These are phyloP conservation scores for Antheraea yamamai DNA, from an alignment of 2,888 invertebrate species.

Conservation along the genomic window DNA sequence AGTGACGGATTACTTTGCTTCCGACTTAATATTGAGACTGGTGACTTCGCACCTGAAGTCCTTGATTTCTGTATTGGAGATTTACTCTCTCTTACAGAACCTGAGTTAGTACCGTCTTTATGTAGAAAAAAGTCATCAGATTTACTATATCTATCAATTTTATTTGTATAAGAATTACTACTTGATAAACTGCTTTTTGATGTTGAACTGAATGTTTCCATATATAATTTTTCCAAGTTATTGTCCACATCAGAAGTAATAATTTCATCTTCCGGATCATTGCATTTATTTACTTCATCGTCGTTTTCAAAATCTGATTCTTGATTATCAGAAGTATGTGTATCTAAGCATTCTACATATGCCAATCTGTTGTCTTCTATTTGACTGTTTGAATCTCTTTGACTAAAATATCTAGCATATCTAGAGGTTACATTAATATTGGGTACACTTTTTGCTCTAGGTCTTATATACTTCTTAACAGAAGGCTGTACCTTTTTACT, in stretches of 20 bases:
- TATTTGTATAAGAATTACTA: constrained; percentile 37
- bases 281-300: constrained; percentile 36
- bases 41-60: constrained; percentile 45
- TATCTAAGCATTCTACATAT: constrained; percentile 37
- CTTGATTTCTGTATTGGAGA: constrained; percentile 42
- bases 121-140: constrained; percentile 56
- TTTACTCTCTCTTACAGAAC: constrained; percentile 44
- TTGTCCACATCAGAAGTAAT: constrained; percentile 57
- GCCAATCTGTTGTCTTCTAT: constrained; percentile 46
- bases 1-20: constrained; percentile 41
- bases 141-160: constrained; percentile 37
- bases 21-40: constrained; percentile 47
- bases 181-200: constrained; percentile 50
- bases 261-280: constrained; percentile 40
- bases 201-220: constrained; percentile 60
- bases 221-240: constrained; percentile 68
- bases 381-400: constrained; percentile 67
- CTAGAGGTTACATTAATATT: constrained; percentile 74
- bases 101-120: constrained; percentile 46
- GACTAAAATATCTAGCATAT: constrained; percentile 78
- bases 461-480: constrained; percentile 44
- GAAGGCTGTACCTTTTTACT: constrained; percentile 45
- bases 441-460: constrained; percentile 77
- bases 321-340: constrained; percentile 39
- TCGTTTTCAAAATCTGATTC: constrained; percentile 27